Percentiles rank a stretch among this genome's conserved stretches.
Conservation (phyloP, 1,140 invertebrate genomes). For the Hylaeus volcanicus region DNA sequence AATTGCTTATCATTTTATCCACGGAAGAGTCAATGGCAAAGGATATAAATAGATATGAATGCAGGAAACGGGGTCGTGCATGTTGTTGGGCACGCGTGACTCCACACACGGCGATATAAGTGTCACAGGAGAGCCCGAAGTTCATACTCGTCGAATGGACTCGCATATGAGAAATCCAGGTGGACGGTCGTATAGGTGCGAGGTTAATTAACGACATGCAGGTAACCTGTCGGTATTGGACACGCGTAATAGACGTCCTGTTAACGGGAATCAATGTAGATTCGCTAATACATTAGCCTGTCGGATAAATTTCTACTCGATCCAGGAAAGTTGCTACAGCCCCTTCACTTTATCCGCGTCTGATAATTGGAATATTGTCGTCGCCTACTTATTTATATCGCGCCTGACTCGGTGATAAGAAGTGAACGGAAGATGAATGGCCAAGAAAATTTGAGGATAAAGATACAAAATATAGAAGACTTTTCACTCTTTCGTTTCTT, state of each 20-base stretch:
- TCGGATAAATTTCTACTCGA: not conserved
- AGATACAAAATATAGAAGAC: too few relatives aligned
- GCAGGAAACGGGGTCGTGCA: not conserved
- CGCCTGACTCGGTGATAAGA: too few relatives aligned
- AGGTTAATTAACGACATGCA: slow-evolving; percentile 27
- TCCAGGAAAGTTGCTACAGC: not conserved
- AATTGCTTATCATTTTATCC: too few relatives aligned
- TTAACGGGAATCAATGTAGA: slow-evolving; percentile 1
- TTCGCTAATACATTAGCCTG: not conserved
- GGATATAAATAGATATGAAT: not conserved
- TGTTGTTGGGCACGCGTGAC: not conserved
- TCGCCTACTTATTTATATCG: too few relatives aligned
- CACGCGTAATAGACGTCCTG: slow-evolving; percentile 8
- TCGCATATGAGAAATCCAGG: slow-evolving; percentile 7
- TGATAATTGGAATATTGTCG: too few relatives aligned
- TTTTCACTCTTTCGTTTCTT: too few relatives aligned
- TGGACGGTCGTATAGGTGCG: slow-evolving; percentile 6
- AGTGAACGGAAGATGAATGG: too few relatives aligned
- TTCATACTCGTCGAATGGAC: not conserved
- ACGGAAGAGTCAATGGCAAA: not conserved
- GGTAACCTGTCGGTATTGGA: slow-evolving; percentile 8
- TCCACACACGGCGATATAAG: not conserved
- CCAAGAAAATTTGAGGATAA: too few relatives aligned
- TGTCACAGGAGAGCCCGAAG: slow-evolving; percentile 16
- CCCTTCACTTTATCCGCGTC: too few relatives aligned